Percentiles rank a stretch among this genome's conserved stretches.
Conservation (phyloP, 2,113 vertebrate species). For the Gavia stellata region DNA sequence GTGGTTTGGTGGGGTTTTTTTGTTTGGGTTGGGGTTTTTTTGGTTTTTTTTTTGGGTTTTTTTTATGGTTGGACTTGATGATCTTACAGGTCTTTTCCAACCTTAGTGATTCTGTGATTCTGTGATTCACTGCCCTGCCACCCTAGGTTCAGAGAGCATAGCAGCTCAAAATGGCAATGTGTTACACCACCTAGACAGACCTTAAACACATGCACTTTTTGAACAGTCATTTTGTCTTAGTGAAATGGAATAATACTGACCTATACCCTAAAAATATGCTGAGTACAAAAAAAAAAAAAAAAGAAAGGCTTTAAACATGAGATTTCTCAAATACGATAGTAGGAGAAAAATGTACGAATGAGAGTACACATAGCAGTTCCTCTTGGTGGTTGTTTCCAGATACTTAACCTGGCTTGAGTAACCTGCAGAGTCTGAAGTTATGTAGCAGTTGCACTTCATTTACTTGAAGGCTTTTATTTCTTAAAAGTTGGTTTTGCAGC, state of each 20-base stretch:
- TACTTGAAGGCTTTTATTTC: background rate
- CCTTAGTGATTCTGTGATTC: too few relatives aligned
- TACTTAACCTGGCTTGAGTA: background rate
- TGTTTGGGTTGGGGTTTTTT: too few relatives aligned
- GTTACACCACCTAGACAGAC: background rate
- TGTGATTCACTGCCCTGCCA: background rate
- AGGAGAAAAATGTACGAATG: background rate
- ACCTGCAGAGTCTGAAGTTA: background rate
- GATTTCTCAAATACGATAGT: background rate
- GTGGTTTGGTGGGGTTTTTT: too few relatives aligned
- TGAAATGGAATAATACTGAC: background rate
- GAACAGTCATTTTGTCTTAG: background rate
- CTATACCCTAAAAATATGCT: background rate
- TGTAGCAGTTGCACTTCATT: accelerated
- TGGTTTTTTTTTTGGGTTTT: too few relatives aligned
- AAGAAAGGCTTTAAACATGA: accelerated
- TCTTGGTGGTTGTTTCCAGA: background rate
- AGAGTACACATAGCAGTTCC: background rate
- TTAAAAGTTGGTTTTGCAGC: background rate
- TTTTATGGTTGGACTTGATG: too few relatives aligned
- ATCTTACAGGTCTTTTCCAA: too few relatives aligned
- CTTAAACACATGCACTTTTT: background rate
- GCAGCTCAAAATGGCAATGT: background rate
- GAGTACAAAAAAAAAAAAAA: background rate
- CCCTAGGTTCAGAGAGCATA: background rate